Conservation (phyloP, 2,888 invertebrate species). For the Cerceris ruficornis region DNA sequence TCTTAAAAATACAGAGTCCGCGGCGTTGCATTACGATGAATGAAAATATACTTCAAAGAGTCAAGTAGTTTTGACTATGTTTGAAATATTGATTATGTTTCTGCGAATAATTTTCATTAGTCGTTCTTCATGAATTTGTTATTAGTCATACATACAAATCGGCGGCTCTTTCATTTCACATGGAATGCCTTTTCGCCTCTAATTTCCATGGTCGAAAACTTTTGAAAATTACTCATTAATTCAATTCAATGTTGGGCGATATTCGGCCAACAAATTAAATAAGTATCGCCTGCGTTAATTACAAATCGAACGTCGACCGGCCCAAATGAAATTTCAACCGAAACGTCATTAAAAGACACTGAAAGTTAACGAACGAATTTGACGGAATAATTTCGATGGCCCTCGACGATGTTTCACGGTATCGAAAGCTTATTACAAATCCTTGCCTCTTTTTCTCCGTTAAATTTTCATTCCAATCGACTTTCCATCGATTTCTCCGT, state of each 20-base stretch:
- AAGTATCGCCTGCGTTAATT: constrained; percentile 25
- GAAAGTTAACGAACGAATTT: constrained; percentile 7
- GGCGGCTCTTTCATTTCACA: too few relatives aligned
- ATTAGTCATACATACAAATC: too few relatives aligned
- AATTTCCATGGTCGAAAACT: constrained; percentile 9
- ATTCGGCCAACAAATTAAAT: constrained; percentile 10
- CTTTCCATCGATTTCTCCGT: background rate
- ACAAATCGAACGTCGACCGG: constrained; percentile 31
- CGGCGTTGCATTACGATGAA: too few relatives aligned
- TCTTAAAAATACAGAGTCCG: too few relatives aligned
- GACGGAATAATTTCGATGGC: background rate
- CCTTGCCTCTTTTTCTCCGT: background rate
- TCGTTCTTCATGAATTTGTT: too few relatives aligned
- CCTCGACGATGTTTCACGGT: background rate
- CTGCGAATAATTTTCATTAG: too few relatives aligned
- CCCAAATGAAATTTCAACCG: constrained; percentile 10
- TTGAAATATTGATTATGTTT: too few relatives aligned
- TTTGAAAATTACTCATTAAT: constrained; percentile 21
- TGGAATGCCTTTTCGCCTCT: background rate
- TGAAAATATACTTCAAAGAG: too few relatives aligned
- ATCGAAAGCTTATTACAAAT: background rate
- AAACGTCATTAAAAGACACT: constrained; percentile 11
- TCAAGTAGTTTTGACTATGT: too few relatives aligned
- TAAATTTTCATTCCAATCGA: background rate
- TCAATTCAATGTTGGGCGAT: background rate